phyloP scores from a whole-genome alignment of 2,888 invertebrate genomes.

The Magallana nippona region DNA sequence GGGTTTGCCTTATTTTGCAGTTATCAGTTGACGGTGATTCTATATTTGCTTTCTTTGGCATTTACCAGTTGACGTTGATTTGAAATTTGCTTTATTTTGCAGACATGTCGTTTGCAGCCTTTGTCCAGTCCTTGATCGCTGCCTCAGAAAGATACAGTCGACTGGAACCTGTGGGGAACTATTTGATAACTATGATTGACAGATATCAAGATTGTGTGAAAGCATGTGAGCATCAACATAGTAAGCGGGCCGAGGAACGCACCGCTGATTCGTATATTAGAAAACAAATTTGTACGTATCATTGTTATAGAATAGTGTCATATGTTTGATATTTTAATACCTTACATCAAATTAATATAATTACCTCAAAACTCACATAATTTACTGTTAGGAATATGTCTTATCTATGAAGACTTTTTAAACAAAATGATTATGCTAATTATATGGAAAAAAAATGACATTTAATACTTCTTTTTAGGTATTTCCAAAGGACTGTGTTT shows the following conservation, averaged over 20 bases:
- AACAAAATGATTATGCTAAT: no score
- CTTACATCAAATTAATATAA: no score
- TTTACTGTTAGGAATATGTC: no score
- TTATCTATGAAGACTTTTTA: no score
- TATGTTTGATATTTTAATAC: neutral
- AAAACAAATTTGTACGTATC: constrained; percentile 49
- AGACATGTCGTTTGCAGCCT: constrained; percentile 69
- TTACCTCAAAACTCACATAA: no score
- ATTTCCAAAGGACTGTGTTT: constrained; percentile 7
- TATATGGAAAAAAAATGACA: no score
- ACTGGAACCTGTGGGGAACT: constrained; percentile 56
- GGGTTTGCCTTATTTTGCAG: no score
- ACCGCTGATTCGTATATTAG: constrained; percentile 47
- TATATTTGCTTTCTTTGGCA: constrained; percentile 51
- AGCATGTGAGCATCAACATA: constrained; percentile 74
- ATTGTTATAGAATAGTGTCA: neutral
- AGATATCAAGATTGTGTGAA: constrained; percentile 71
- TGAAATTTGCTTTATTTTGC: constrained; percentile 48
- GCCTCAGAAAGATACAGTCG: constrained; percentile 58
- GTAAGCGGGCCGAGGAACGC: constrained; percentile 61
- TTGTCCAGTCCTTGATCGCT: constrained; percentile 65
- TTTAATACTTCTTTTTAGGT: neutral
- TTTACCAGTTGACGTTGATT: neutral
- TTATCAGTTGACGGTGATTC: neutral
- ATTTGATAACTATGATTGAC: constrained; percentile 63